Percentiles rank a stretch among this genome's conserved stretches.
Conservation (phyloP, 2,113 vertebrate species). For the Garra rufa region DNA sequence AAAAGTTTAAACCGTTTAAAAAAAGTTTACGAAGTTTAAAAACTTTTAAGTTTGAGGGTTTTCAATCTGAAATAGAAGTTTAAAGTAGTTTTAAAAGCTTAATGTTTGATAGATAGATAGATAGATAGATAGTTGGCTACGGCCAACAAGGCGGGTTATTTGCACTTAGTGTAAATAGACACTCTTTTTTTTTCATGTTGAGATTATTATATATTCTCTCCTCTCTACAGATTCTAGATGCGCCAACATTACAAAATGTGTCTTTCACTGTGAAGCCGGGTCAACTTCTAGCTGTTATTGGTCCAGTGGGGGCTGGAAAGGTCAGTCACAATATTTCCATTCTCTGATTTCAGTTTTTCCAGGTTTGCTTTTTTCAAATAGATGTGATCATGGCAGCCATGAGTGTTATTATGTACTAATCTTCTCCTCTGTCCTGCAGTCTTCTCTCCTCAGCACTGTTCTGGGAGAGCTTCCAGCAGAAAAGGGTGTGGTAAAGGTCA, state of each 20-base stretch:
- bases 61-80: no score
- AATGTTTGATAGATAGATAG: no score
- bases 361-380: neutral
- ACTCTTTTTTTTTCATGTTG: neutral
- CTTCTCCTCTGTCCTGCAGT: slow-evolving; percentile 72
- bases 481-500: slow-evolving; percentile 81
- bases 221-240: slow-evolving; percentile 76
- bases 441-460: slow-evolving; percentile 88
- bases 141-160: no score
- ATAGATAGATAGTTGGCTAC: no score
- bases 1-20: no score
- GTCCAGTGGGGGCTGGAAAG: slow-evolving; percentile 95
- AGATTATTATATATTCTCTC: neutral
- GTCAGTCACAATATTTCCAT: slow-evolving; percentile 68
- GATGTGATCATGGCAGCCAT: neutral
- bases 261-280: slow-evolving; percentile 83
- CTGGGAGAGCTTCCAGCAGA: slow-evolving; percentile 86
- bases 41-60: no score
- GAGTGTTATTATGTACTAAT: neutral
- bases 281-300: slow-evolving; percentile 89
- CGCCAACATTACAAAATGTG: slow-evolving; percentile 83
- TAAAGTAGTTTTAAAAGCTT: no score
- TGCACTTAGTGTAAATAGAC: no score
- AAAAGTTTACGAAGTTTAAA: no score
- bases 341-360: neutral